phyloP scores from a whole-genome alignment of 53 echinoderm and acorn worm species.

The Zoroaster sp. region DNA sequence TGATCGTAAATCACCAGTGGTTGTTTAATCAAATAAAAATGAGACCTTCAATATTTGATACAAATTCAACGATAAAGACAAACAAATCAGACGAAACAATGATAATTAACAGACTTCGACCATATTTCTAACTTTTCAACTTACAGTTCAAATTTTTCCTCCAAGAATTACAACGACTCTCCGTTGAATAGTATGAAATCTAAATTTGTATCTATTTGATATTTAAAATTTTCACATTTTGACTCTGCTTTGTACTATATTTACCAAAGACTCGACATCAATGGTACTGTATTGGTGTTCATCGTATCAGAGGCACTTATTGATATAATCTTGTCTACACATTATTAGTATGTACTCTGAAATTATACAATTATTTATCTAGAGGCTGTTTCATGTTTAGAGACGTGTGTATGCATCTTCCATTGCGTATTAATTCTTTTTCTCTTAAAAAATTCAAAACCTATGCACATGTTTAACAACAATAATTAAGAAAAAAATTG shows the following conservation, averaged over 20 bases:
- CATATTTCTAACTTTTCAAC: too few species aligned
- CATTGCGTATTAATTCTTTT: conserved; percentile 49
- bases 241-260: conserved; percentile 14
- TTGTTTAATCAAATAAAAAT: too few species aligned
- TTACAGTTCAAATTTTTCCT: neutral
- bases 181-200: neutral
- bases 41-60: too few species aligned
- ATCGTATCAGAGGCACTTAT: too few species aligned
- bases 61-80: neutral
- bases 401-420: conserved; percentile 38
- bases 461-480: conserved; percentile 56
- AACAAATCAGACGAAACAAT: too few species aligned
- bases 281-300: neutral
- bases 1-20: too few species aligned
- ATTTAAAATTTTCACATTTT: conserved; percentile 15
- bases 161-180: neutral
- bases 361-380: conserved; percentile 16
- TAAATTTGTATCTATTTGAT: conserved; percentile 10
- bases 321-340: neutral
- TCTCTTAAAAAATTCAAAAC: conserved; percentile 48
- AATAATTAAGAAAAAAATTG: conserved; percentile 41
- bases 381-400: conserved; percentile 34
- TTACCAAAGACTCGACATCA: conserved; percentile 42
- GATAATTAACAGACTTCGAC: too few species aligned
- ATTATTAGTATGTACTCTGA: conserved; percentile 12